A percentile compares a stretch with the other conserved stretches of the same genome.
These are phyloP conservation scores for Wasmannia auropunctata DNA, from an alignment of 1,140 invertebrate species.

Conservation along the genomic window DNA sequence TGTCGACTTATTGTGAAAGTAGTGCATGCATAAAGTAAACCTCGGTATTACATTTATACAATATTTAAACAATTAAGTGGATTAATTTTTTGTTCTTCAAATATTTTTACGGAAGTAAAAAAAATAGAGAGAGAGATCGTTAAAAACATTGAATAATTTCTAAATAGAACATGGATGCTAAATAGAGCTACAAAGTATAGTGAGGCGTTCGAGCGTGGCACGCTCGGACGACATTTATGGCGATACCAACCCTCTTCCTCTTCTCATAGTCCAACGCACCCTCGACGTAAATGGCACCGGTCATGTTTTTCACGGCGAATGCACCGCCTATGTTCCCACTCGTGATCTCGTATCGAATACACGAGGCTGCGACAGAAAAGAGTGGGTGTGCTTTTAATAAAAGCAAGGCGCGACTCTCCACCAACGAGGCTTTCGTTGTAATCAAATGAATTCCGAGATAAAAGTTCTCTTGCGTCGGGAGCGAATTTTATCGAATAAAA, in stretches of 20 bases:
- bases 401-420: background rate
- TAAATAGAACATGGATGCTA: background rate
- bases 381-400: constrained; percentile 47
- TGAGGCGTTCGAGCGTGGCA: background rate
- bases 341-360: constrained; percentile 99
- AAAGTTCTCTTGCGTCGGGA: constrained; percentile 20
- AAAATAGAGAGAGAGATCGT: background rate
- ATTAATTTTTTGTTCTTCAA: background rate
- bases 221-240: constrained; percentile 27
- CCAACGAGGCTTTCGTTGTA: constrained; percentile 7
- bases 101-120: background rate
- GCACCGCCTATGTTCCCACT: constrained; percentile 99
- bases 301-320: constrained; percentile 98
- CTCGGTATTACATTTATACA: background rate
- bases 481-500: constrained; percentile 46
- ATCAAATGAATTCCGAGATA: constrained; percentile 46
- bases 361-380: constrained; percentile 91
- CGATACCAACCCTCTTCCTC: constrained; percentile 90
- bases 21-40: background rate
- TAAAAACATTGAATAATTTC: background rate
- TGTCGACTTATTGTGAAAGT: background rate
- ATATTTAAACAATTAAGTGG: background rate
- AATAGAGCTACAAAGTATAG: background rate
- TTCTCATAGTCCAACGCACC: constrained; percentile 97
- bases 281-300: constrained; percentile 98